Evolutionary conservation across 1,140 invertebrate genomes (phyloP), one percentile per base, ranked within the genome.

Genomic region (Zaprionus nigranus): DNA sequence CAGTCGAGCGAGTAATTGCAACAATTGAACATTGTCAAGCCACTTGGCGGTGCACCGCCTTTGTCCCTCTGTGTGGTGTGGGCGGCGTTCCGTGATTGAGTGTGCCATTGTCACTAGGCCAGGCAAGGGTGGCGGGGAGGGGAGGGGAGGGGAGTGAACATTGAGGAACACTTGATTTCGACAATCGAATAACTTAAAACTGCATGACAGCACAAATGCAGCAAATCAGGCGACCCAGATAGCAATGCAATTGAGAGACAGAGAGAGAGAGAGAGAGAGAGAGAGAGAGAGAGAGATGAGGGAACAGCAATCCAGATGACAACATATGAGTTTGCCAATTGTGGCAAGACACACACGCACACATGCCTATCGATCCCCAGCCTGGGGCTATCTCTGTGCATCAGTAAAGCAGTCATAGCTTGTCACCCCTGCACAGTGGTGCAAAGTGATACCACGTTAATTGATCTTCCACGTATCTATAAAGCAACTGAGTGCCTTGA

Each of bases 1-100:
- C 67, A 83, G 80, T 73, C 38, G 58, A 36, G 53, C 68, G 40
- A 46, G 73, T 84, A 83, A 84, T 80, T 83, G 81, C 72, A 51
- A 80, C 81, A 81, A 79, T 80, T 73, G 69, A 81, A 58, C 67
- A 46, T 46, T 46, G 30, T 5, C 15, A 17, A 51, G 28, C n/a
- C 61, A 63, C 61, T 63, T 63, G 24, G 26, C 26, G 53, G 24
- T n/a, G 11, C 22, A 36, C 60, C 40, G 40, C 40, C 40, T 46
- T 46, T 46, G 40, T 46, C 15, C 40, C 40, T 38, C 36, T 38
- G 12, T 38, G 36, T 13, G 15, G 38, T 59, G 43, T 62, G 28
- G 68, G 43, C 30, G 36, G 66, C 40, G 28, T 24, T 59, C 59
- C 30, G 40, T 67, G 40, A 57, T 28, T 57, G 51, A 64, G 61